phyloP scores from a whole-genome alignment of 1,140 invertebrate species.

The Ruditapes philippinarum region DNA sequence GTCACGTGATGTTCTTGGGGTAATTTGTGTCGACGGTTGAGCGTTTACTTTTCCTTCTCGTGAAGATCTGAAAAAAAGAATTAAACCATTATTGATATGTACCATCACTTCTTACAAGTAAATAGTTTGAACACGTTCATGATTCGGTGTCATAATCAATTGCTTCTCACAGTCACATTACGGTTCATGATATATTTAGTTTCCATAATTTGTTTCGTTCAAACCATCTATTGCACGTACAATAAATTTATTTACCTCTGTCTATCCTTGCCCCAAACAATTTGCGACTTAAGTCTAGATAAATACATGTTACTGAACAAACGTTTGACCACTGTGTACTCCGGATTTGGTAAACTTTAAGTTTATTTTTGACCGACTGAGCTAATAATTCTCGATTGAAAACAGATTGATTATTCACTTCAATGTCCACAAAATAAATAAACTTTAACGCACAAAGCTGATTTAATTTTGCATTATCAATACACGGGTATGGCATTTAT shows the following conservation, averaged over 20 bases:
- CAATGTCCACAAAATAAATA: constrained; percentile 27
- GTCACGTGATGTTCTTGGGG: constrained; percentile 47
- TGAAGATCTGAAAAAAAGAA: constrained; percentile 48
- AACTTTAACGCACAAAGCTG: background rate
- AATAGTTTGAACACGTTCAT: too few relatives aligned
- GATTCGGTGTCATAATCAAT: too few relatives aligned
- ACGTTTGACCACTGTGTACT: constrained; percentile 13
- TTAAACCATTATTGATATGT: background rate
- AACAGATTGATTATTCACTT: background rate
- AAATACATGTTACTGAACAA: background rate
- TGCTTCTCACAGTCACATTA: too few relatives aligned
- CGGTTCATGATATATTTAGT: too few relatives aligned
- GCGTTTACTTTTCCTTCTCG: constrained; percentile 45
- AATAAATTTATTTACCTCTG: too few relatives aligned
- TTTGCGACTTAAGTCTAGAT: background rate
- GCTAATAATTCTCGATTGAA: background rate
- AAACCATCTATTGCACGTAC: too few relatives aligned
- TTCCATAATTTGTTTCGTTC: too few relatives aligned
- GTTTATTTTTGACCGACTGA: background rate
- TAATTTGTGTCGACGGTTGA: constrained; percentile 28
- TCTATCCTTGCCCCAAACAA: too few relatives aligned
- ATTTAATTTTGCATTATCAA: constrained; percentile 29
- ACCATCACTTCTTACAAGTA: too few relatives aligned
- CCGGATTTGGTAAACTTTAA: background rate
- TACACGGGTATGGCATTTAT: constrained; percentile 7